Conservation (phyloP, 2,888 invertebrate genomes). For the Ophraella communa region DNA sequence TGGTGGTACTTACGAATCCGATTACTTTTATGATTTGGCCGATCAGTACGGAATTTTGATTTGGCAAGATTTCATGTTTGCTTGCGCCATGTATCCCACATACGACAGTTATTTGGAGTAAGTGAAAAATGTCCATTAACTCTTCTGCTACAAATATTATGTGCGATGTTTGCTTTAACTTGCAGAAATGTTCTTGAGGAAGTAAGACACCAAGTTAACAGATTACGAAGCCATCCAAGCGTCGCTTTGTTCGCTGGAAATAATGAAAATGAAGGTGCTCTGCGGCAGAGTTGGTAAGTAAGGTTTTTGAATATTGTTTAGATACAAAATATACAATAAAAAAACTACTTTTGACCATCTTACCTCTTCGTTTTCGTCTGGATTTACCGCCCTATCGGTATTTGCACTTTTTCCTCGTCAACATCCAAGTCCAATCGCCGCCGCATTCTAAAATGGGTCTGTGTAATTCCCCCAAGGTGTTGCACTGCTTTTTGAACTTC, state of each 20-base stretch:
- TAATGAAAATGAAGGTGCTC: conserved; percentile 94
- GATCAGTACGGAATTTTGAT: conserved; percentile 90
- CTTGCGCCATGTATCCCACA: conserved; percentile 92
- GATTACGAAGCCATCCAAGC: conserved; percentile 86
- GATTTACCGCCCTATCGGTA: conserved; percentile 79
- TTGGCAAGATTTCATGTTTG: conserved; percentile 99
- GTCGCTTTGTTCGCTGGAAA: conserved; percentile 93
- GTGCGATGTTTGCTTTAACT: conserved; percentile 30
- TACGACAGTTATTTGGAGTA: conserved; percentile 72
- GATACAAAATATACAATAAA: neutral
- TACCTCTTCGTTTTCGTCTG: conserved; percentile 65
- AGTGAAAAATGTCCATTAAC: conserved; percentile 37
- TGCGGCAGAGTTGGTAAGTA: conserved; percentile 79
- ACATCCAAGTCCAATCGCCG: conserved; percentile 79
- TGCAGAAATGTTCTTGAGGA: conserved; percentile 74
- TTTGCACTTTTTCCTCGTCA: conserved; percentile 77
- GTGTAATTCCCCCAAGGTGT: conserved; percentile 77
- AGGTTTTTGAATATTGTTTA: neutral
- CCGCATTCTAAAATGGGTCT: conserved; percentile 90
- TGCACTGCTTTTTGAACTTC: conserved; percentile 76
- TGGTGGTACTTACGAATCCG: conserved; percentile 94
- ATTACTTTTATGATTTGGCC: conserved; percentile 85
- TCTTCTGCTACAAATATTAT: conserved; percentile 2
- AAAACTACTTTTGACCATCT: conserved; percentile 11
- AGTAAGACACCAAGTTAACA: conserved; percentile 78